A percentile compares a stretch with the other conserved stretches of the same genome.
phyloP scores from a whole-genome alignment of 2,888 invertebrate genomes.

The Pseudanteris insignis region DNA sequence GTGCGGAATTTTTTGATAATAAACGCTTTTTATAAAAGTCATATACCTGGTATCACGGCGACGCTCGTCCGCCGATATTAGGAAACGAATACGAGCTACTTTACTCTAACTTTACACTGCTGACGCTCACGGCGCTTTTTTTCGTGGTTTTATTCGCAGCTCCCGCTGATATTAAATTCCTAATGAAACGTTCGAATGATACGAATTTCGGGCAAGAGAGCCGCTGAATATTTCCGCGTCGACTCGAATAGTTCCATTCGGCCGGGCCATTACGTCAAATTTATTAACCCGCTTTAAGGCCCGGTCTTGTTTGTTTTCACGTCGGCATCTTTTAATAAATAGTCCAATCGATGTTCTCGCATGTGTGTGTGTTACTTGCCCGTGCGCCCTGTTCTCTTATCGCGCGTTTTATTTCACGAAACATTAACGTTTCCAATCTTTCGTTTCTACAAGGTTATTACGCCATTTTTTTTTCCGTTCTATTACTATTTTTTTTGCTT shows the following conservation, averaged over 20 bases:
- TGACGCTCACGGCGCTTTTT: conserved; percentile 24
- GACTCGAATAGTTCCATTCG: conserved; percentile 26
- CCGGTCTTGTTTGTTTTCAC: conserved; percentile 19
- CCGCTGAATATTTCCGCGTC: too few species aligned
- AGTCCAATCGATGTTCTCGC: conserved; percentile 13
- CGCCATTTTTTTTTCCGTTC: too few species aligned
- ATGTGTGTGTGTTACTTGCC: too few species aligned
- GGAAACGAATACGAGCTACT: conserved; percentile 34
- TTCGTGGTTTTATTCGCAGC: conserved; percentile 28
- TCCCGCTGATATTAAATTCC: conserved; percentile 35
- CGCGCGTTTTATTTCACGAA: conserved; percentile 19
- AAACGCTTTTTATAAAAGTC: conserved; percentile 28
- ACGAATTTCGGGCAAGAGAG: conserved; percentile 24
- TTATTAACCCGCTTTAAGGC: conserved; percentile 17
- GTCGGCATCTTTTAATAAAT: conserved; percentile 12
- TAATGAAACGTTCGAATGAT: conserved; percentile 34
- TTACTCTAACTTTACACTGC: conserved; percentile 29
- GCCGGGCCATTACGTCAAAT: conserved; percentile 23
- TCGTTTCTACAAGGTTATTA: conserved; percentile 4
- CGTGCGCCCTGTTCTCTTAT: too few species aligned
- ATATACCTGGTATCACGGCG: conserved; percentile 21
- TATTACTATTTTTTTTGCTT: too few species aligned
- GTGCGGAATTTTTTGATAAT: conserved; percentile 27
- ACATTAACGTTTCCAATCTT: conserved; percentile 13
- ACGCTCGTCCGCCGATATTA: conserved; percentile 21